Base-by-base conservation (phyloP, 2,113 vertebrate species). In the Entomyzon cyanotis region DNA sequence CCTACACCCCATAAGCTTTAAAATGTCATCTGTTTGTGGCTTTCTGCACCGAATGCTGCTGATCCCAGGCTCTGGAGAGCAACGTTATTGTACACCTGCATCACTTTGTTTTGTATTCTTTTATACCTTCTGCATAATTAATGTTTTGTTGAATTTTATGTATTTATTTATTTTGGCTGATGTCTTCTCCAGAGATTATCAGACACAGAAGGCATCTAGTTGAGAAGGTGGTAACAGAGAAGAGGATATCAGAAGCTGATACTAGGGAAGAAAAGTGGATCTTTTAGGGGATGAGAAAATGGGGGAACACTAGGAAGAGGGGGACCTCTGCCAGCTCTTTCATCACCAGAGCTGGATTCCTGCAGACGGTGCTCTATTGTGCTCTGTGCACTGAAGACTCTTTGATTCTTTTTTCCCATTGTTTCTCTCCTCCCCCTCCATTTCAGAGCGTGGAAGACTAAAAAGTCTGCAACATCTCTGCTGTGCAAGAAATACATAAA, bases 91-190 rank as follows among this genome's bases (percentile, higher is more conserved):
- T 78, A 69, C 81, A 92, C 89, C 84, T 95, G 89, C 68, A 82
- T 75, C 63, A 13, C 63, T 81, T 87, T 23, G 16, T 59, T 91
- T 92, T 89, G 63, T 53, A 75, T 91, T 84, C 77, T 86, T 93
- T 96, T 75, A 84, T 62, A 62, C 52, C 46, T 93, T 92, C 73
- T 95, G 73, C 79, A 85, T 95, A 93, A 92, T 96, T 92, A 78
- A 91, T 78, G 25, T 74, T 96, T 95, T 19, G 58, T 89, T 73
- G 80, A 77, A 65, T 95, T 95, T 90, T 81, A 78, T 74, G 27
- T 65, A 60, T 92, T 93, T 93, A 65, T 84, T 87, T 87, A 69
- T 84, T 90, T 93, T 70, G 65, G 18, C 39, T 88, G 24, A 25
- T 20, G 7, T 71, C 55, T 86, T 92, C 63, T 81, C 58, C 30